A percentile compares a stretch with the other conserved stretches of the same genome.
These are phyloP conservation scores for Creontiades dilutus DNA, from an alignment of 2,888 invertebrate species.

Conservation along the genomic window DNA sequence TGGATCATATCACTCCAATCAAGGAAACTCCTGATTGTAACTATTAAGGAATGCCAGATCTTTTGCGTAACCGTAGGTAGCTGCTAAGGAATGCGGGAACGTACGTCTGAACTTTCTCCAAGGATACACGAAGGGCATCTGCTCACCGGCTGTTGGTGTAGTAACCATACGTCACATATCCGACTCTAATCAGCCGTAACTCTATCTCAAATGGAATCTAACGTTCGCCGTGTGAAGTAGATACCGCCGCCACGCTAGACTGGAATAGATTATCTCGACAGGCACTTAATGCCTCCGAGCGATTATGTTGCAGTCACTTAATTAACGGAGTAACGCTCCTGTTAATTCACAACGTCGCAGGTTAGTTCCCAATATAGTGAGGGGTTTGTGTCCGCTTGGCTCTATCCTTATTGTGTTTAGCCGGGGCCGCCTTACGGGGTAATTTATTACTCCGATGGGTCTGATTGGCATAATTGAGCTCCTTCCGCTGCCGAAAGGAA, in stretches of 20 bases:
- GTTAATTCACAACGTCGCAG: conserved; percentile 41
- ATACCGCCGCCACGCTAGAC: not conserved
- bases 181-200: conserved; percentile 15
- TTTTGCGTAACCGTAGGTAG: too few species aligned
- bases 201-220: conserved; percentile 27
- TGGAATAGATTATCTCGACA: conserved; percentile 10
- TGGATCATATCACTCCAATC: too few species aligned
- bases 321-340: conserved; percentile 17
- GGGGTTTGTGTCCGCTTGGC: not conserved
- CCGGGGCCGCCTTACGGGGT: not conserved
- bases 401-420: conserved; percentile 14
- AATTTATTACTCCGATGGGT: conserved; percentile 13
- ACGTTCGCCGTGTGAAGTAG: conserved; percentile 2
- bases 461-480: not conserved
- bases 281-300: conserved; percentile 41
- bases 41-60: too few species aligned
- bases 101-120: too few species aligned
- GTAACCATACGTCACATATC: not conserved
- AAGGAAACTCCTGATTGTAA: too few species aligned
- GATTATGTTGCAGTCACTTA: conserved; percentile 41
- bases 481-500: not conserved
- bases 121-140: too few species aligned
- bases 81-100: too few species aligned
- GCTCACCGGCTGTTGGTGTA: too few species aligned
- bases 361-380: conserved; percentile 7